Evolutionary conservation across 2,888 invertebrate species (phyloP), one percentile per base, ranked within the genome.

Genomic region (Hanleya hanleyi): DNA sequence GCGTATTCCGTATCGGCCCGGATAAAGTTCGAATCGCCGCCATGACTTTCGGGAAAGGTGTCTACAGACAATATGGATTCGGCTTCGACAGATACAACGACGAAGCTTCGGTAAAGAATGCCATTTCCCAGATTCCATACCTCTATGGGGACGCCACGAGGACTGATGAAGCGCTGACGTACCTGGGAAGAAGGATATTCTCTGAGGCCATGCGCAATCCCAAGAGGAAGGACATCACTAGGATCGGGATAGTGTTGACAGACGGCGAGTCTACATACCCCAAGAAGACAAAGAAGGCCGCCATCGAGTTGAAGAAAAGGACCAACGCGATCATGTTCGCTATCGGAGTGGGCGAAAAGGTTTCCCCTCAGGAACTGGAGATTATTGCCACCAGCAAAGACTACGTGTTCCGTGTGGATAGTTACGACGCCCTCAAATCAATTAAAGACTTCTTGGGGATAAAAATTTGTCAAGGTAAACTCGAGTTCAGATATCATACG

Each of bases 341-440:
- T 47, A 80, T 86, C 67, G 86, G 86, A 37, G 86, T 86, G 0
- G 86, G 86, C 6, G 33, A 71, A 9, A 82, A 82, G 1, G 79
- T 81, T 2, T 77, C 79, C 18, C 71, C 66, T 18, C 35, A 67
- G 4, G 86, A 86, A 51, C 75, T 86, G 22, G 79, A 84, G 41
- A 75, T 81, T 66, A 86, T 85, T 78, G 86, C 86, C 70, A 83
- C 84, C 1, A 81, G 84, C 32, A 84, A 85, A 4, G 84, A 85
- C 72, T 85, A 86, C 73, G 86, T 86, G 49, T 86, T 85, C 69
- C 76, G 80, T 33, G 85, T 86, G 49, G 82, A 73, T 37, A 82
- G 83, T 70, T 86, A 85, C 57, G 80, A 80, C 70, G 81, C 83
- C 9, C 76, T 86, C 26, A 78, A 77, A 50, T 81, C 76, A 29